Base-by-base conservation (phyloP, 1,140 invertebrate genomes). In the Tetragonula clypearis region DNA sequence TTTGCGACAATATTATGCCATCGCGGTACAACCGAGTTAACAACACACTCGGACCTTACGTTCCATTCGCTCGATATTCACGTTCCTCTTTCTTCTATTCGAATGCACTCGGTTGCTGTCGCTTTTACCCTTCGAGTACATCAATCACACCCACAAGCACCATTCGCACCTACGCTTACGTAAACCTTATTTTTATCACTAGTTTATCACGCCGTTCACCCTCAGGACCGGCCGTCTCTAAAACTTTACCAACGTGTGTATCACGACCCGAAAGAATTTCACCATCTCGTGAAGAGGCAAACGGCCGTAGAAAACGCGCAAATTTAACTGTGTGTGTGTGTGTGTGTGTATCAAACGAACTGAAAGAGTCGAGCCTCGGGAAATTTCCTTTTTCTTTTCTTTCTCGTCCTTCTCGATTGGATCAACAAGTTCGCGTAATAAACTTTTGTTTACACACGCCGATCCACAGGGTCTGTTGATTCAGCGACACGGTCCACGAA, bases 371-470 rank as follows among this genome's bases (percentile, higher is more conserved):
- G 14, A 62, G 19, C 11, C 5, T 15, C 19, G n/a, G 41, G 41
- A 49, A 49, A 49, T 49, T 49, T 8, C 41, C 41, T 41, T 41
- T 41, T 41, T 41, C 41, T 41, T 41, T 41, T 41, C 41, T 41
- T 41, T 21, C 30, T n/a, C 17, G 8, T 17, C 15, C 15, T 19
- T 58, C n/a, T 76, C 19, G 30, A 49, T 35, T 41, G 76, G 49
- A 84, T 79, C 76, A 84, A 84, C 82, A 84, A 84, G 76, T 84
- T 79, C 58, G 30, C 23, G 6, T 79, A 79, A 84, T 79, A 84
- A 79, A 79, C 55, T 41, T 79, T 30, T 73, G 82, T 72, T 84
- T 79, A 79, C 41, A 30, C 76, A 26, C 55, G 55, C 41, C 55
- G 55, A 62, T 84, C 41, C 76, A 21, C 15, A 17, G 26, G 49